Evolutionary conservation across 1,140 invertebrate genomes (phyloP).

Genomic region (Caerostris darwini): DNA sequence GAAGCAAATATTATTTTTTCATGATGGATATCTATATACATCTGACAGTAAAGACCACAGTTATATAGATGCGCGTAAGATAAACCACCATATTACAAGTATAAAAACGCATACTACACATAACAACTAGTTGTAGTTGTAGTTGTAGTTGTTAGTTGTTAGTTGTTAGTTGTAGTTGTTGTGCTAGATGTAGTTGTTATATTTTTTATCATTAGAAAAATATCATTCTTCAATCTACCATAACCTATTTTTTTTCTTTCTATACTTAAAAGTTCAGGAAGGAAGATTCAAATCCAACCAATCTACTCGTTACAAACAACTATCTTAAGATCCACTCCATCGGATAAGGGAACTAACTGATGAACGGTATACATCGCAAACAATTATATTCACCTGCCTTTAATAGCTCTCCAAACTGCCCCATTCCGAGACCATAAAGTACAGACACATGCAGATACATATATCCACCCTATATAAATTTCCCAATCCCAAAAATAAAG

Average conservation of each 20-base stretch:
- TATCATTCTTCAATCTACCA: too few species aligned
- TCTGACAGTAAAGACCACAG: too few species aligned
- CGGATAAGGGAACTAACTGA: background rate
- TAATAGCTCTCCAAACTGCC: slow-evolving; percentile 60
- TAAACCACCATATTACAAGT: too few species aligned
- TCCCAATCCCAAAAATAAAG: slow-evolving; percentile 37
- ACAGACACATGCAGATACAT: slow-evolving; percentile 37
- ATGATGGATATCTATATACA: too few species aligned
- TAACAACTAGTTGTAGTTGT: too few species aligned
- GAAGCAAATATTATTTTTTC: too few species aligned
- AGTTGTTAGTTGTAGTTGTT: too few species aligned
- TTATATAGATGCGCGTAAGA: too few species aligned
- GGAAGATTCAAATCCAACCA: background rate
- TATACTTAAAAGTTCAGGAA: background rate
- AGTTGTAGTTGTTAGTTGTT: too few species aligned
- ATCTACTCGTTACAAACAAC: background rate
- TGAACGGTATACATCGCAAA: slow-evolving; percentile 3
- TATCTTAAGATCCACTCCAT: background rate
- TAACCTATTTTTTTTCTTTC: background rate
- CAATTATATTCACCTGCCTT: slow-evolving; percentile 69
- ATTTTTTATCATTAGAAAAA: too few species aligned
- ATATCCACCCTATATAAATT: slow-evolving; percentile 7
- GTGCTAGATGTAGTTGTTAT: too few species aligned
- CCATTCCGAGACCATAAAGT: slow-evolving; percentile 70
- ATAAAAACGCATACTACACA: too few species aligned